These are phyloP conservation scores for Melanostoma scalare DNA, from an alignment of 2,888 invertebrate genomes.

Conservation along the genomic window DNA sequence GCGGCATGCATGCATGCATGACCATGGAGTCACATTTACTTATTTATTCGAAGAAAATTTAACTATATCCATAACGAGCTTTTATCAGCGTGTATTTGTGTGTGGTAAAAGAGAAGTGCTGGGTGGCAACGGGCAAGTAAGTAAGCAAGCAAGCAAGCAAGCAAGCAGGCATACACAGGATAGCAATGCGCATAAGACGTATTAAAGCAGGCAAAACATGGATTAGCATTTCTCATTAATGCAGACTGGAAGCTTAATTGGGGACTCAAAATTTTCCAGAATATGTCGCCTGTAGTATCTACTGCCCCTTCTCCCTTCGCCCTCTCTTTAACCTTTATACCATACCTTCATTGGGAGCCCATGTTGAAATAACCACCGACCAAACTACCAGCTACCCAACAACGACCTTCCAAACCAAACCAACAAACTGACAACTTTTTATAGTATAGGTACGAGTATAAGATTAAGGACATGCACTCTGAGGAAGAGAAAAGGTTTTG, in stretches of 20 bases:
- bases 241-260: constrained; percentile 76
- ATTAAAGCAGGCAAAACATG: constrained; percentile 74
- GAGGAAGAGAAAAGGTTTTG: constrained; percentile 34
- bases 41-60: constrained; percentile 71
- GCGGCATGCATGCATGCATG: constrained; percentile 68
- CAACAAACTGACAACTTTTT: constrained; percentile 68
- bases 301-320: constrained; percentile 5
- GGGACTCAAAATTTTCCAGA: constrained; percentile 73
- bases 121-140: background rate
- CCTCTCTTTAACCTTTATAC: background rate
- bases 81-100: constrained; percentile 36
- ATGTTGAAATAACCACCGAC: constrained; percentile 23
- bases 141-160: background rate
- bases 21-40: constrained; percentile 68
- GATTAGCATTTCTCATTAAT: constrained; percentile 77
- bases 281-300: constrained; percentile 68
- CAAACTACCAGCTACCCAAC: constrained; percentile 32
- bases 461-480: constrained; percentile 65
- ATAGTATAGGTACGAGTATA: constrained; percentile 41
- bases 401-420: constrained; percentile 64
- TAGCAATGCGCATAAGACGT: constrained; percentile 67
- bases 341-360: constrained; percentile 34
- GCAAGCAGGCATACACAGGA: constrained; percentile 42
- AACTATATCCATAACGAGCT: constrained; percentile 27
- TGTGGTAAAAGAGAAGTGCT: constrained; percentile 19